Evolutionary conservation across 23 tunicate genomes (phyloP).

Genomic region (Phallusia fumigata): DNA sequence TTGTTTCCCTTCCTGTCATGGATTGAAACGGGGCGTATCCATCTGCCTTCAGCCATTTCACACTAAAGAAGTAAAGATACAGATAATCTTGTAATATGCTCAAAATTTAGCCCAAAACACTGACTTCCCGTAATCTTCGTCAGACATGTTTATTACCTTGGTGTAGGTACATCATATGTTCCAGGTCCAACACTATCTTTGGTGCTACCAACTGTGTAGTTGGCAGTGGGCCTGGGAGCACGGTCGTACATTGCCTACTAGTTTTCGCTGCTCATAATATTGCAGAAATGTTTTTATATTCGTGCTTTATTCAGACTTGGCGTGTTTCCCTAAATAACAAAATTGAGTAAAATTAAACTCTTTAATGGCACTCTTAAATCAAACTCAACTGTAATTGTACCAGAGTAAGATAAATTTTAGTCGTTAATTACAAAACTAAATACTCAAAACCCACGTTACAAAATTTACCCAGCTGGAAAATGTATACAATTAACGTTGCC

Average conservation of each 20-base stretch:
- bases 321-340: too few species aligned
- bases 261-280: background rate
- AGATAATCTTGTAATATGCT: background rate
- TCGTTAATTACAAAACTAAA: too few species aligned
- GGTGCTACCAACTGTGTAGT: constrained; percentile 68
- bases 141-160: constrained; percentile 35
- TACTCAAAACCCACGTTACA: too few species aligned
- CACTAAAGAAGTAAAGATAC: constrained; percentile 16
- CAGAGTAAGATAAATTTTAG: too few species aligned
- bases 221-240: constrained; percentile 83
- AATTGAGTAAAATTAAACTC: too few species aligned
- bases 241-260: constrained; percentile 75
- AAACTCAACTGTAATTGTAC: too few species aligned
- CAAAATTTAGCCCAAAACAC: too few species aligned
- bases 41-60: constrained; percentile 77
- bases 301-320: too few species aligned
- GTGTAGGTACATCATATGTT: constrained; percentile 70
- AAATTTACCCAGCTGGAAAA: background rate
- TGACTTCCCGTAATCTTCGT: too few species aligned
- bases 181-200: constrained; percentile 91
- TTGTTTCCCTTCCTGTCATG: constrained; percentile 84
- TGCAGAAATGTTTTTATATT: too few species aligned
- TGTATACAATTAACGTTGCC: constrained; percentile 3
- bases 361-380: too few species aligned
- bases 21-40: constrained; percentile 95